Percentiles rank a stretch among this genome's conserved stretches.
Evolutionary conservation across 2,888 invertebrate genomes (phyloP).

Genomic region (Sthenelais limicola): DNA sequence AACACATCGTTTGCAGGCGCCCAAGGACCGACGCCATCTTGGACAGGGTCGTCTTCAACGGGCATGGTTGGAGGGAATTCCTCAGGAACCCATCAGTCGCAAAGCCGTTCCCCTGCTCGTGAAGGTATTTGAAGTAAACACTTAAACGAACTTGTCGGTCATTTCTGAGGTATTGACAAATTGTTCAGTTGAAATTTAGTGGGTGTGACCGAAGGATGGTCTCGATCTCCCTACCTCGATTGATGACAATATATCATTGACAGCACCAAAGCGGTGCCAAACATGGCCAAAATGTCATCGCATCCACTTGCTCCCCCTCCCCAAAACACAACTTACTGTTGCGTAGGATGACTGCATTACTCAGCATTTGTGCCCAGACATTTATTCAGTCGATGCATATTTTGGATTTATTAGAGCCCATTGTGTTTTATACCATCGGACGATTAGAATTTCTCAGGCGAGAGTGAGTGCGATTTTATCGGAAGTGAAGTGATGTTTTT

Average conservation of each 20-base stretch:
- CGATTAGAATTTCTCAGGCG: too few relatives aligned
- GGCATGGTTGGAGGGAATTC: slow-evolving; percentile 33
- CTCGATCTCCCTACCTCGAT: neutral
- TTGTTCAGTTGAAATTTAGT: neutral
- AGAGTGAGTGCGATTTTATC: too few relatives aligned
- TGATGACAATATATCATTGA: slow-evolving; percentile 39
- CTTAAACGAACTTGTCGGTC: neutral
- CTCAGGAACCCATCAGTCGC: slow-evolving; percentile 26
- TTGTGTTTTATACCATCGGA: too few relatives aligned
- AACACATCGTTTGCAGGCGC: slow-evolving; percentile 36
- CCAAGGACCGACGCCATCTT: slow-evolving; percentile 45
- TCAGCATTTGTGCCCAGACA: too few relatives aligned
- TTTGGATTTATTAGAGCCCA: too few relatives aligned
- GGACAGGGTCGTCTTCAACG: slow-evolving; percentile 29
- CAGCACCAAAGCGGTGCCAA: slow-evolving; percentile 29
- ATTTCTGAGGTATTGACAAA: slow-evolving; percentile 2
- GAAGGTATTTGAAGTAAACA: slow-evolving; percentile 38
- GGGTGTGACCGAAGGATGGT: too few relatives aligned
- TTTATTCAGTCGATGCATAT: too few relatives aligned
- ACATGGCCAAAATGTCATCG: slow-evolving; percentile 39
- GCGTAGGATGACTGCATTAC: slow-evolving; percentile 10
- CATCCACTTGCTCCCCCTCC: neutral
- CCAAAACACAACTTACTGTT: neutral
- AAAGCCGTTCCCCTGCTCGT: slow-evolving; percentile 32
- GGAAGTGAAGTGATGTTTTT: too few relatives aligned